Evolutionary conservation across 2,888 invertebrate genomes (phyloP).

Genomic region (Abrostola tripartita): DNA sequence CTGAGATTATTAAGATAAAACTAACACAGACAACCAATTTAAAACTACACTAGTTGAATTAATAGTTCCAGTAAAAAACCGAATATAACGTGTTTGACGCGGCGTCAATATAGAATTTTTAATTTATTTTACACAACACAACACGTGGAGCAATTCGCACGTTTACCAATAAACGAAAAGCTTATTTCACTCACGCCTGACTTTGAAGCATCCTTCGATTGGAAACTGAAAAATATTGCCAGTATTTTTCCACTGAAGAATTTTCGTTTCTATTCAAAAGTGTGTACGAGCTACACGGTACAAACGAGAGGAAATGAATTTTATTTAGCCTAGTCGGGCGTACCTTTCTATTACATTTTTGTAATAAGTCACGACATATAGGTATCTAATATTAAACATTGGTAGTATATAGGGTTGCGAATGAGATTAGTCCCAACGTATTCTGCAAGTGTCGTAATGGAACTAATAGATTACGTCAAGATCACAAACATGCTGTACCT

Average conservation of each 20-base stretch:
- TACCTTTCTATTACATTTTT: conserved; percentile 54
- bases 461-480: background rate
- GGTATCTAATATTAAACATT: conserved; percentile 38
- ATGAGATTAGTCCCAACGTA: background rate
- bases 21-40: background rate
- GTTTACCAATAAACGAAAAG: conserved; percentile 75
- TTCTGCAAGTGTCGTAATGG: background rate
- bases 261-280: conserved; percentile 74
- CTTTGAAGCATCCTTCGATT: conserved; percentile 77
- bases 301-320: conserved; percentile 65
- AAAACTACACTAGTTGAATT: conserved; percentile 13
- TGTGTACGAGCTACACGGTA: conserved; percentile 55
- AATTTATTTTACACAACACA: conserved; percentile 67
- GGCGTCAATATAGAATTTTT: conserved; percentile 57
- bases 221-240: conserved; percentile 79
- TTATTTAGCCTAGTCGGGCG: conserved; percentile 52
- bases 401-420: conserved; percentile 13
- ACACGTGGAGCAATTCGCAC: conserved; percentile 59
- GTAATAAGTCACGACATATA: conserved; percentile 12
- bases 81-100: conserved; percentile 45
- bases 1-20: no score
- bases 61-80: conserved; percentile 20
- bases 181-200: conserved; percentile 76
- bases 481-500: no score
- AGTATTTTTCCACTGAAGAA: conserved; percentile 73